Conservation (phyloP, 2,888 invertebrate species). For the Reticulitermes lucifugus region DNA sequence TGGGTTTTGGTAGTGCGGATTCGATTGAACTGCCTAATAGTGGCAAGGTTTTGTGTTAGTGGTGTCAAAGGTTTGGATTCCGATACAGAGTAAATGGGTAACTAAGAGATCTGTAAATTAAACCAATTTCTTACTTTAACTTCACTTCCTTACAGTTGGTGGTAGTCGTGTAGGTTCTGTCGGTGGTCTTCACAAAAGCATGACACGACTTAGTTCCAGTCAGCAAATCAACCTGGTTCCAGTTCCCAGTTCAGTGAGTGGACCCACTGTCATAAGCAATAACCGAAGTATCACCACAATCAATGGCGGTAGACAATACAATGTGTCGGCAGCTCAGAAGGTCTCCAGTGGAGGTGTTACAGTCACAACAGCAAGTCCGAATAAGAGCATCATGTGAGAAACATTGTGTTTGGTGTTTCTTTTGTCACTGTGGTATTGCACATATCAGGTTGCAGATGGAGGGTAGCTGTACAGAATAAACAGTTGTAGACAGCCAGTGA, state of each 20-base stretch:
- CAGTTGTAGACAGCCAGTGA: no score
- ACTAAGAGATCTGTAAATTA: no score
- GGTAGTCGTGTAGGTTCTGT: slow-evolving; percentile 70
- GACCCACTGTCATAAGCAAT: slow-evolving; percentile 33
- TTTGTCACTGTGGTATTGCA: no score
- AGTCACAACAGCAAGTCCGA: slow-evolving; percentile 66
- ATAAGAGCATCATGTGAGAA: slow-evolving; percentile 56
- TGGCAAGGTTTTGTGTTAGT: no score
- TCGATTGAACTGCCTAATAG: no score
- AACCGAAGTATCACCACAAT: slow-evolving; percentile 54
- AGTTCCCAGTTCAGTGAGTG: slow-evolving; percentile 52
- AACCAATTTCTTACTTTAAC: background rate
- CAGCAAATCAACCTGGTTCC: slow-evolving; percentile 77
- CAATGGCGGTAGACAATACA: slow-evolving; percentile 57
- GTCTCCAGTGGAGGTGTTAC: slow-evolving; percentile 69
- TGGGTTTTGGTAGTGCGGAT: no score
- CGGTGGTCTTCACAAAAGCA: slow-evolving; percentile 83
- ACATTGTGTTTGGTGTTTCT: background rate
- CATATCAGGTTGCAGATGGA: no score
- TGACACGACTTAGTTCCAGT: slow-evolving; percentile 83
- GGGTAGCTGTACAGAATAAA: no score
- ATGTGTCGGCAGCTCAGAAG: slow-evolving; percentile 61
- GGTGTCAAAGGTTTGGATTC: no score
- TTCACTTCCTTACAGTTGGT: slow-evolving; percentile 57
- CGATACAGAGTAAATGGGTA: no score